Conservation (phyloP, 1,140 invertebrate genomes). For the Tetraneura akinire region DNA sequence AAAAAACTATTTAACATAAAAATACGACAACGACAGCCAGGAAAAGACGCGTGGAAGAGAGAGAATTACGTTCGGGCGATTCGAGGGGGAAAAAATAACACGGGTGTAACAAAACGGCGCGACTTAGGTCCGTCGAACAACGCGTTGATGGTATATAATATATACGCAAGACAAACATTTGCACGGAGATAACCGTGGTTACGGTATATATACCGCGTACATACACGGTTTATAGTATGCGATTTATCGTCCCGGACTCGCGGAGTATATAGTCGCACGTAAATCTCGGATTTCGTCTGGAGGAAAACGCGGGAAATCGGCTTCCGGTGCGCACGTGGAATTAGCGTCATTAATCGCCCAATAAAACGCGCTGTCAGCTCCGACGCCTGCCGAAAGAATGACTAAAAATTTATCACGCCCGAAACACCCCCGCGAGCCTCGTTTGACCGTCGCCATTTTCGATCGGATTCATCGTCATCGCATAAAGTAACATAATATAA, state of each 20-base stretch:
- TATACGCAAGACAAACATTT: too few relatives aligned
- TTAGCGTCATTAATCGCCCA: conserved; percentile 48
- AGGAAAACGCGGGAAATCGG: conserved; percentile 1
- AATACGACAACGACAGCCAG: too few relatives aligned
- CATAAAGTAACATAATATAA: too few relatives aligned
- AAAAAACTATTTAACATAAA: too few relatives aligned
- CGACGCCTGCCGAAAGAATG: not conserved
- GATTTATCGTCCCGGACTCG: conserved; percentile 41
- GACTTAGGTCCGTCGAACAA: too few relatives aligned
- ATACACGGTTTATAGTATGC: too few relatives aligned
- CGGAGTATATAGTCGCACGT: not conserved
- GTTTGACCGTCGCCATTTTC: not conserved
- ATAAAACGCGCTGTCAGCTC: conserved; percentile 42
- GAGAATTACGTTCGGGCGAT: too few relatives aligned
- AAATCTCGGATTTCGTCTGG: conserved; percentile 36
- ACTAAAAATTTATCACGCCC: conserved; percentile 41
- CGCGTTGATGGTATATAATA: too few relatives aligned
- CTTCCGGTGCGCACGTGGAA: conserved; percentile 13
- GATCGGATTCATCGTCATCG: conserved; percentile 7
- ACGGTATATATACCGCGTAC: too few relatives aligned
- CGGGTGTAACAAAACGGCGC: too few relatives aligned
- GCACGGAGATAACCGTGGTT: too few relatives aligned
- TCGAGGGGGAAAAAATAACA: not conserved
- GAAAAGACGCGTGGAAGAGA: too few relatives aligned
- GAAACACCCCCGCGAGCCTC: not conserved